Evolutionary conservation across 1,140 invertebrate species (phyloP).

Genomic region (Listronotus bonariensis): DNA sequence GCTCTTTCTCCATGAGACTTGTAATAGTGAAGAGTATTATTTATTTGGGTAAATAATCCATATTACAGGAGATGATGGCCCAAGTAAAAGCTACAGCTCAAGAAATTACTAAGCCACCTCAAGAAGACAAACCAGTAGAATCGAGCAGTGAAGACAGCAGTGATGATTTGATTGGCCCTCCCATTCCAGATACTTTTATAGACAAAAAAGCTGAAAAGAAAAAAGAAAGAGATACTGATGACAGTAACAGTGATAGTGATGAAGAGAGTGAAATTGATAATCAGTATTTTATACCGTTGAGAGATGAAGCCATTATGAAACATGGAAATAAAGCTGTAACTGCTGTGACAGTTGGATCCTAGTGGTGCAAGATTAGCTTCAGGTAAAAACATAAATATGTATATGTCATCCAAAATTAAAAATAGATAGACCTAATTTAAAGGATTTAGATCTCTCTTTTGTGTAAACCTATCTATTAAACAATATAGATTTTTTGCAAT

Average conservation of each 20-base stretch:
- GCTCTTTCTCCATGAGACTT: too few relatives aligned
- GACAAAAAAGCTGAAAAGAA: not conserved
- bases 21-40: too few relatives aligned
- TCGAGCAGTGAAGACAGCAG: constrained; percentile 46
- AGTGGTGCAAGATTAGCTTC: constrained; percentile 90
- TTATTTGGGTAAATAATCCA: too few relatives aligned
- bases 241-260: constrained; percentile 56
- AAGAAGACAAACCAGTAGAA: constrained; percentile 44
- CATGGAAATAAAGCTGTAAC: constrained; percentile 88
- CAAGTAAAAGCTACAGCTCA: constrained; percentile 59
- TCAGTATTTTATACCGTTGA: constrained; percentile 71
- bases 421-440: too few relatives aligned
- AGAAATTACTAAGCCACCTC: constrained; percentile 45
- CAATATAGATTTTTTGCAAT: too few relatives aligned
- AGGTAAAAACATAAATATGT: constrained; percentile 30
- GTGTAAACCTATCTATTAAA: too few relatives aligned
- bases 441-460: too few relatives aligned
- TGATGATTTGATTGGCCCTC: constrained; percentile 63
- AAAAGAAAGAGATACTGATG: constrained; percentile 17
- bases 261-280: constrained; percentile 60
- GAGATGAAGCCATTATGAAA: constrained; percentile 79
- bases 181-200: constrained; percentile 55
- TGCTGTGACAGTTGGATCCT: constrained; percentile 86
- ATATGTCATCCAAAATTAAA: not conserved
- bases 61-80: constrained; percentile 55